These are phyloP conservation scores for Drosophila mojavensis DNA, from an alignment of 1,140 invertebrate genomes.

Conservation along the genomic window DNA sequence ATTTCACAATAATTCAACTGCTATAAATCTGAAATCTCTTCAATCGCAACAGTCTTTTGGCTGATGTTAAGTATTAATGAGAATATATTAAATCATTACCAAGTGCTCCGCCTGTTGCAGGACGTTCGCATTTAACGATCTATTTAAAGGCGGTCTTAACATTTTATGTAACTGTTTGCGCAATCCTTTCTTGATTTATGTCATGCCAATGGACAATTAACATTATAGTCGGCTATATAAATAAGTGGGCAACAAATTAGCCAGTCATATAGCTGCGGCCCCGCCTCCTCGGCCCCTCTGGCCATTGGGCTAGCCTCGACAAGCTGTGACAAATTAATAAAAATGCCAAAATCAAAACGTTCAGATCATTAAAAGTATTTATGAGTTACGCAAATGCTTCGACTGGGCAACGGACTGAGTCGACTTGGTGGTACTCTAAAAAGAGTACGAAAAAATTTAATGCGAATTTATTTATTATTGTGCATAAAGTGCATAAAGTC, in stretches of 20 bases:
- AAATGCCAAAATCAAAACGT: constrained; percentile 45
- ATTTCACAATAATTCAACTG: no score
- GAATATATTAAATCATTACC: no score
- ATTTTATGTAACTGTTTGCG: constrained; percentile 3
- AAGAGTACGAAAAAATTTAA: constrained; percentile 44
- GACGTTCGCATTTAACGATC: constrained; percentile 5
- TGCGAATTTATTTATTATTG: constrained; percentile 55
- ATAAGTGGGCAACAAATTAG: constrained; percentile 46
- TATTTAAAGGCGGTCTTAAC: not conserved
- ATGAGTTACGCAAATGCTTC: constrained; percentile 52
- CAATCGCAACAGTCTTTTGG: no score
- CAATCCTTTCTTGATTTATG: constrained; percentile 37
- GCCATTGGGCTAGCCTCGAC: not conserved
- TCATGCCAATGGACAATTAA: constrained; percentile 30
- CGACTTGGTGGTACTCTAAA: constrained; percentile 11
- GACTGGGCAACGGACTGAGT: not conserved
- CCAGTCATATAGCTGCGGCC: not conserved
- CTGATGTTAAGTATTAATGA: no score
- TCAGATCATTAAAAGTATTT: constrained; percentile 57
- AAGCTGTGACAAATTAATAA: constrained; percentile 58
- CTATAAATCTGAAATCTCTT: no score
- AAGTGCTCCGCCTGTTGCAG: not conserved
- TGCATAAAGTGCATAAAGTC: constrained; percentile 51
- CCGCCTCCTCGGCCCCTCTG: no score
- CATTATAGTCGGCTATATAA: constrained; percentile 40